Conservation (phyloP, 2,113 vertebrate genomes). For the Hippoglossus stenolepis region DNA sequence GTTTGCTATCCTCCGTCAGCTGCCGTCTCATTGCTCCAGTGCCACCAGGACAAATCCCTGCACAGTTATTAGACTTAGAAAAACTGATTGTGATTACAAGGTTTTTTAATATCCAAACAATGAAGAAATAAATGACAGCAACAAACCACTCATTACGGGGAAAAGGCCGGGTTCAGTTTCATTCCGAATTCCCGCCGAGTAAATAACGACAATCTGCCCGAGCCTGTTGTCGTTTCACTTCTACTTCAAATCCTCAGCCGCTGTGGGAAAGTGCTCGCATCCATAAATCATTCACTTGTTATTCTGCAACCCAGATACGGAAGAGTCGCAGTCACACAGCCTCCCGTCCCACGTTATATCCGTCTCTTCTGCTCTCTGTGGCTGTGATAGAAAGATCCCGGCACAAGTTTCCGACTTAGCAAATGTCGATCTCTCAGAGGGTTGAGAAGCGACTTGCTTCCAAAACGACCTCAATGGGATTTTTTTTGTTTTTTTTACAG, state of each 20-base stretch:
- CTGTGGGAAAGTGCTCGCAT: slow-evolving; percentile 50
- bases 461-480: slow-evolving; percentile 23
- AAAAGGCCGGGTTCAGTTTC: slow-evolving; percentile 34
- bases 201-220: slow-evolving; percentile 63
- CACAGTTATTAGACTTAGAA: slow-evolving; percentile 5
- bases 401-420: slow-evolving; percentile 40
- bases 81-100: slow-evolving; percentile 29
- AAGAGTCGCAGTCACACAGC: slow-evolving; percentile 25
- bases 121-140: slow-evolving; percentile 12
- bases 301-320: slow-evolving; percentile 71
- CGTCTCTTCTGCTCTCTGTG: slow-evolving; percentile 14
- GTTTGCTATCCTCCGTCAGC: neutral
- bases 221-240: slow-evolving; percentile 61
- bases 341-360: slow-evolving; percentile 35
- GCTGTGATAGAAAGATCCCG: slow-evolving; percentile 39
- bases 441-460: slow-evolving; percentile 8
- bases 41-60: slow-evolving; percentile 6
- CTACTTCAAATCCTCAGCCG: slow-evolving; percentile 50
- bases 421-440: slow-evolving; percentile 56
- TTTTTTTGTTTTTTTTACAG: slow-evolving; percentile 18
- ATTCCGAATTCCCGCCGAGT: slow-evolving; percentile 57
- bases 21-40: no score
- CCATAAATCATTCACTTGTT: slow-evolving; percentile 78
- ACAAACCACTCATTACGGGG: slow-evolving; percentile 12
- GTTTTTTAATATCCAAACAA: slow-evolving; percentile 25